Evolutionary conservation across 2,888 invertebrate genomes (phyloP).

Genomic region (Rhaphigaster nebulosa): DNA sequence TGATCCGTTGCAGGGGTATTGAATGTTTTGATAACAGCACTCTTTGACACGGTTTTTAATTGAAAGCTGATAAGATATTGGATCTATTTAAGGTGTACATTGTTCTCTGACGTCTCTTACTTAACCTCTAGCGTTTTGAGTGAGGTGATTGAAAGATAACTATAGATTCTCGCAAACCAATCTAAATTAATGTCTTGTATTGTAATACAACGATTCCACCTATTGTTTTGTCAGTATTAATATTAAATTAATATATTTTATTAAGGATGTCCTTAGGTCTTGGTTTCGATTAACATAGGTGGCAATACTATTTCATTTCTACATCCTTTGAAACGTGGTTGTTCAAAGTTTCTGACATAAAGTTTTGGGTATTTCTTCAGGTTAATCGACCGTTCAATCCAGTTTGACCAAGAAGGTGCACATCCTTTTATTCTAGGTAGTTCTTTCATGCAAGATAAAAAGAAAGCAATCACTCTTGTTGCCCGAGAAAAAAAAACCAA

Average conservation of each 20-base stretch:
- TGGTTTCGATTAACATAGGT: too few relatives aligned
- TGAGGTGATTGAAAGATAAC: too few relatives aligned
- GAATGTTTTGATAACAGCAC: background rate
- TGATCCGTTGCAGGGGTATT: background rate
- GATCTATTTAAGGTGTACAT: too few relatives aligned
- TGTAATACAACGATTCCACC: too few relatives aligned
- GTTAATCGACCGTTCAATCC: background rate
- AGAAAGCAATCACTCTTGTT: background rate
- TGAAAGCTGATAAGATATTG: background rate
- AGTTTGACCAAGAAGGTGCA: background rate
- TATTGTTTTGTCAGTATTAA: too few relatives aligned
- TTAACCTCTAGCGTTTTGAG: too few relatives aligned
- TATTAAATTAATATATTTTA: too few relatives aligned
- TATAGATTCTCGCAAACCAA: too few relatives aligned
- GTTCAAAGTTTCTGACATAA: background rate
- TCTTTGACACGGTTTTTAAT: background rate
- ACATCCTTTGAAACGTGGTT: background rate
- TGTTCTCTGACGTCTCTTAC: too few relatives aligned
- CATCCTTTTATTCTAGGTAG: background rate
- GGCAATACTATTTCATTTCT: too few relatives aligned
- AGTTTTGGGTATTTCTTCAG: background rate
- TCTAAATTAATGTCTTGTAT: too few relatives aligned
- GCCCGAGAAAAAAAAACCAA: background rate
- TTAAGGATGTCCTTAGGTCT: too few relatives aligned
- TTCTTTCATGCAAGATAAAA: background rate